Conservation (phyloP, 2,797 vertebrate genomes). For the Syndactyla subalaris region DNA sequence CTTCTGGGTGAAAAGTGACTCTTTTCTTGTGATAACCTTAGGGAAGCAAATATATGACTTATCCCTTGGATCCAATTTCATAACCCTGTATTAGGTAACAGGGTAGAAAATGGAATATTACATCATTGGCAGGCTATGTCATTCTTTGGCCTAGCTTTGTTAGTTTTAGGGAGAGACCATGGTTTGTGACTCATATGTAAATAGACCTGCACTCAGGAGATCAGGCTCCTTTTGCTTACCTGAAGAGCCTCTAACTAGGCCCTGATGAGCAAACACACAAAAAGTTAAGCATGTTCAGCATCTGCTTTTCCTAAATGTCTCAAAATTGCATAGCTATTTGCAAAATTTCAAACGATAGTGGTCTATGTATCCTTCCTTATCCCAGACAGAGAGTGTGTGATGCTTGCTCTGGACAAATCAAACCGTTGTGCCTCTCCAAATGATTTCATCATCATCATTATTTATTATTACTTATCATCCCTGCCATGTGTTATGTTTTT, state of each 20-base stretch:
- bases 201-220: not conserved
- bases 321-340: not conserved
- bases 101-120: conserved; percentile 28
- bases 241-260: not conserved
- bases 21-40: not conserved
- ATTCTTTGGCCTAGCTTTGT: conserved; percentile 4
- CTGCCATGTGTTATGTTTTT: conserved; percentile 56
- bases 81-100: conserved; percentile 1
- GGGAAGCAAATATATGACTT: conserved; percentile 8
- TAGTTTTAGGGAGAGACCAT: conserved; percentile 13
- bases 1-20: not conserved
- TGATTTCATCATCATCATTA: conserved; percentile 52
- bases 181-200: conserved; percentile 41
- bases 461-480: conserved; percentile 68
- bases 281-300: not conserved
- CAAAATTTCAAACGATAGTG: conserved; percentile 19
- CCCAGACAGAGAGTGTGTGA: not conserved
- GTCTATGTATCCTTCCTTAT: conserved; percentile 32
- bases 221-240: conserved; percentile 15
- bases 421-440: conserved; percentile 29
- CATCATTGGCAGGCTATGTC: not conserved
- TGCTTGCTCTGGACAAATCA: conserved; percentile 35
- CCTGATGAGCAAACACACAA: not conserved
- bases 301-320: conserved; percentile 17
- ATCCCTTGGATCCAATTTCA: not conserved